Conservation (phyloP, 2,888 invertebrate species). For the Caenorhabditis plicata region DNA sequence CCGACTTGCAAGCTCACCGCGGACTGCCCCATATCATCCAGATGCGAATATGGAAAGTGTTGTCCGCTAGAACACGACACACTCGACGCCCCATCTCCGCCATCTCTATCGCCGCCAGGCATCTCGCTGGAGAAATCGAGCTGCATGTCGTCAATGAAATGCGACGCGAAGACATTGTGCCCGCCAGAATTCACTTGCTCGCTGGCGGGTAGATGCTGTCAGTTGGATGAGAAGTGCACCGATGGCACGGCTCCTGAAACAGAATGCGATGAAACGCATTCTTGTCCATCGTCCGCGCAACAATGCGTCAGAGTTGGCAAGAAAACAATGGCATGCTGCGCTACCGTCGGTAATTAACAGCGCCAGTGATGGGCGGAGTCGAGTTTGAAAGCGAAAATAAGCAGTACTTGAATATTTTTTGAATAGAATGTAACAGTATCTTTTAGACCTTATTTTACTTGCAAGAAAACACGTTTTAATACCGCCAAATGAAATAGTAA, state of each 20-base stretch:
- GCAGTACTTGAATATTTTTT: too few species aligned
- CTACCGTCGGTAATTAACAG: too few species aligned
- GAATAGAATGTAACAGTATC: constrained; percentile 8
- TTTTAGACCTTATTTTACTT: too few species aligned
- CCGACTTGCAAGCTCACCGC: constrained; percentile 29
- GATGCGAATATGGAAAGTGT: constrained; percentile 50
- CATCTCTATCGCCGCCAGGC: not conserved
- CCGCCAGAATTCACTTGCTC: constrained; percentile 50
- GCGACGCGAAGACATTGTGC: constrained; percentile 38
- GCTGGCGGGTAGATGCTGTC: constrained; percentile 40
- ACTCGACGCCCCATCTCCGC: constrained; percentile 5
- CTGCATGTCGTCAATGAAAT: constrained; percentile 31
- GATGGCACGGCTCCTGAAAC: constrained; percentile 48
- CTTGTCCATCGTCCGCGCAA: constrained; percentile 47
- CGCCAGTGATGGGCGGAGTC: too few species aligned
- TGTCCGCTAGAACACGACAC: constrained; percentile 33
- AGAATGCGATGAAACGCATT: constrained; percentile 30
- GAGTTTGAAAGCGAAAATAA: too few species aligned
- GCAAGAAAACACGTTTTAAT: too few species aligned
- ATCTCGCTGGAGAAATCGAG: constrained; percentile 4
- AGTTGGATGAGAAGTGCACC: constrained; percentile 37
- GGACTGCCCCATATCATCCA: constrained; percentile 50
- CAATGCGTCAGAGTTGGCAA: constrained; percentile 27
- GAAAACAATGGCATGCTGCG: constrained; percentile 27
- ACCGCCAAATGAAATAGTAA: too few species aligned